A percentile compares a stretch with the other conserved stretches of the same genome.
These are phyloP conservation scores for Anabacerthia variegaticeps DNA, from an alignment of 2,797 vertebrate genomes.

Conservation along the genomic window DNA sequence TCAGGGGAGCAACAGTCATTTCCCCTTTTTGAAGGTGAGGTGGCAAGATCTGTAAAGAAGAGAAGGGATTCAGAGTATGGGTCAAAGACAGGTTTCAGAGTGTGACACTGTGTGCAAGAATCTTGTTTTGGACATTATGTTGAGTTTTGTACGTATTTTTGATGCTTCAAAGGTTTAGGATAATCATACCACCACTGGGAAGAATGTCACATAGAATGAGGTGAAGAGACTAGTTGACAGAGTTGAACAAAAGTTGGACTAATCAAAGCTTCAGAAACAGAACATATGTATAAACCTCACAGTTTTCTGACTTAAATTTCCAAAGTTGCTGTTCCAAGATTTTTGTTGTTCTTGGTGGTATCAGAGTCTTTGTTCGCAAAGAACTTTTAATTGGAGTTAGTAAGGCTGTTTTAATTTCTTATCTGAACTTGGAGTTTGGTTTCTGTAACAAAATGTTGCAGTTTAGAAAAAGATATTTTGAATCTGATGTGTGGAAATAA, in stretches of 20 bases:
- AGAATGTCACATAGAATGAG: not conserved
- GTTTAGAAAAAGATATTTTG: not conserved
- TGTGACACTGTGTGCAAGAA: not conserved
- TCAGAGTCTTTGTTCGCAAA: not conserved
- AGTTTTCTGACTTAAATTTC: not conserved
- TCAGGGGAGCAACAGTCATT: not conserved
- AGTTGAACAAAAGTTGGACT: not conserved
- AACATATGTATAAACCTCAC: accelerated
- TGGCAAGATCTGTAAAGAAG: not conserved
- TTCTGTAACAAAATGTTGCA: not conserved
- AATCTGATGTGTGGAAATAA: not conserved
- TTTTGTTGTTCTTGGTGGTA: not conserved
- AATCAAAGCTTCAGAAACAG: not conserved
- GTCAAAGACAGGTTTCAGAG: not conserved
- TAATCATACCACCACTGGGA: not conserved
- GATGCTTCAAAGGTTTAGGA: not conserved
- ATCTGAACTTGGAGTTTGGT: not conserved
- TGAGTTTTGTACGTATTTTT: not conserved
- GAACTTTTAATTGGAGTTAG: not conserved
- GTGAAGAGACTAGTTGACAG: not conserved
- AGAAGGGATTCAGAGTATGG: not conserved
- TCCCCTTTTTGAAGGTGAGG: not conserved
- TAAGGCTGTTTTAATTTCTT: not conserved
- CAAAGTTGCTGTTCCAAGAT: not conserved
- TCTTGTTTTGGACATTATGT: not conserved